Base-by-base conservation (phyloP, 1,140 invertebrate genomes). In the Ceratitis capitata region DNA sequence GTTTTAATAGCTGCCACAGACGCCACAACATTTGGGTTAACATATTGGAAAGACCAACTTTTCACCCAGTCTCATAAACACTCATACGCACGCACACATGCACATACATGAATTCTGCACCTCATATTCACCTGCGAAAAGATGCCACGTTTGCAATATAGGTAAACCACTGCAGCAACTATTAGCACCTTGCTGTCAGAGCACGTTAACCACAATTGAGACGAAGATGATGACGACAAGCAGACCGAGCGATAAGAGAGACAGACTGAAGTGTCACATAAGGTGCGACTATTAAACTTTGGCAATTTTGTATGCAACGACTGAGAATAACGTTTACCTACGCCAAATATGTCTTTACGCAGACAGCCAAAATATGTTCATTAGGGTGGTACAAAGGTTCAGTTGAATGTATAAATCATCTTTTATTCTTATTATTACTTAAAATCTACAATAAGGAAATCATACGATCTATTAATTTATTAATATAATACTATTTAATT, bases 231-330 rank as follows among this genome's bases (percentile, higher is more conserved):
- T 49, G 64, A 19, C 64, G 64, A 42, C 64, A 74, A 39, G 58
- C 9, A 19, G n/a, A 78, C 69, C 5, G 3, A 12, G 69, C 35
- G 19, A 45, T 19, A 78, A 78, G 39, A 45, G n/a, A 23, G 58
- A 61, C 7, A 26, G 56, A 78, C 69, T 78, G 69, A 78, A 23
- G 69, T 78, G 69, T 78, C 69, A 47, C 69, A 78, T 78, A 78
- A 78, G 69, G 69, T 78, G 69, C 69, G 69, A 45, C 69, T 78
- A 78, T 78, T 78, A 78, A 78, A 78, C 69, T 78, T 78, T 78
- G 42, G 69, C 23, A 32, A 78, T 78, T 78, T 78, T 23, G 39
- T 19, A n/a, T 78, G 69, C 69, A 78, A 45, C 69, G 39, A 78
- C 69, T 45, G 16, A 78, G 4, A 78, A 78, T 42, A 78, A 45